Conservation (phyloP, 2,113 vertebrate species). For the Ageneiosus marmoratus region DNA sequence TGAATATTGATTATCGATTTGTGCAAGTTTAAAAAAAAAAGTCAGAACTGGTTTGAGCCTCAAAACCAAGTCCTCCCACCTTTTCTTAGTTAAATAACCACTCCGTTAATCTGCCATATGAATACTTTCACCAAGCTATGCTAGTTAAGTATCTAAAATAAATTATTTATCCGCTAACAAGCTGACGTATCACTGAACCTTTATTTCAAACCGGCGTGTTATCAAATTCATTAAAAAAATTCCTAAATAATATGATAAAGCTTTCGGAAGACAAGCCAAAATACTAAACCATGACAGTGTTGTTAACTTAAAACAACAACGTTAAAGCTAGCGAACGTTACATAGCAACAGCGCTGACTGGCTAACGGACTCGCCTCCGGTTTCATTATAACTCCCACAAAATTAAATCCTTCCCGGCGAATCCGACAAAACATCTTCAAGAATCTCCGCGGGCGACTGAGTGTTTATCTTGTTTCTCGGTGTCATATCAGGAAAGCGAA, state of each 20-base stretch:
- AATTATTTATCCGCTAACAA: background rate
- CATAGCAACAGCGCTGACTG: constrained; percentile 17
- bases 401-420: background rate
- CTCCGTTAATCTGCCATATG: background rate
- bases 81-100: background rate
- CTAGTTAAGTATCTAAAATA: background rate
- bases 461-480: background rate
- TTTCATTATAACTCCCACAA: background rate
- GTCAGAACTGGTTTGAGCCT: no score
- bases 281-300: constrained; percentile 2
- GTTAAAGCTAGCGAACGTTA: background rate
- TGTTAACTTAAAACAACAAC: background rate
- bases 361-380: constrained; percentile 31
- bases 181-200: background rate
- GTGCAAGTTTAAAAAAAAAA: background rate
- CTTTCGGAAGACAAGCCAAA: background rate
- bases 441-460: background rate
- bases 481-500: background rate
- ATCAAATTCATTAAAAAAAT: background rate
- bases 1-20: background rate
- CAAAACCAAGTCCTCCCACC: no score
- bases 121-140: background rate
- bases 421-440: background rate
- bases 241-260: background rate
- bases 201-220: background rate